Base-by-base conservation (phyloP, 2,113 vertebrate species). In the zebrafish (Danio rerio) region DNA sequence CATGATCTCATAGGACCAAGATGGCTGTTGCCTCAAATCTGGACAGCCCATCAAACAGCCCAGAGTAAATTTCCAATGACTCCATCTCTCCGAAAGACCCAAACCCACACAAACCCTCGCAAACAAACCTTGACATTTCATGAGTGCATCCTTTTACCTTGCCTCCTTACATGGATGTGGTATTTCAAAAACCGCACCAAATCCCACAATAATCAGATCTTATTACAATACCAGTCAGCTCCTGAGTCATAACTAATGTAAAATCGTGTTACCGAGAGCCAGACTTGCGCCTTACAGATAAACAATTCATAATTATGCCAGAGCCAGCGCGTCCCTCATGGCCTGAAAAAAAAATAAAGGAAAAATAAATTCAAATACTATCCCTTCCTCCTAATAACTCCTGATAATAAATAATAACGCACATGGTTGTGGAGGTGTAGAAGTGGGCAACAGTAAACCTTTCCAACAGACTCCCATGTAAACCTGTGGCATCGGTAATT, bases 91-190 rank as follows among this genome's bases (percentile, higher is more conserved):
- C 21, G 65, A 80, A 80, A 66, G 63, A 62, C 50, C 69, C 56
- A 70, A 58, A 61, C 47, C 62, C 10, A 40, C 65, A 45, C 9
- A 80, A 45, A 69, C 62, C n/a, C 18, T 74, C 50, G 50, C 65
- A 53, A 77, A 56, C 71, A 81, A 52, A 69, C 21, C 72, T 71
- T 86, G 84, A 81, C 87, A 84, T 86, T 84, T 78, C 18, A 13
- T 58, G 68, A 80, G 2, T 47, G 74, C 65, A 43, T 58, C 21
- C 71, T 82, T 47, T 43, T 52, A 65, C 43, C 52, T 31, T 31
- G 31, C 31, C 3, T 31, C 31, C 31, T 31, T 31, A 31, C 31
- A 31, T 31, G 31, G 31, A 31, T 31, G 31, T 66, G 12, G 11
- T 70, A 78, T 80, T 84, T 80, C 21, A 52, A 18, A 42, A 18